Evolutionary conservation across 2,113 vertebrate species (phyloP), one percentile per base, ranked within the genome.

Genomic region (Syngnathus floridae): DNA sequence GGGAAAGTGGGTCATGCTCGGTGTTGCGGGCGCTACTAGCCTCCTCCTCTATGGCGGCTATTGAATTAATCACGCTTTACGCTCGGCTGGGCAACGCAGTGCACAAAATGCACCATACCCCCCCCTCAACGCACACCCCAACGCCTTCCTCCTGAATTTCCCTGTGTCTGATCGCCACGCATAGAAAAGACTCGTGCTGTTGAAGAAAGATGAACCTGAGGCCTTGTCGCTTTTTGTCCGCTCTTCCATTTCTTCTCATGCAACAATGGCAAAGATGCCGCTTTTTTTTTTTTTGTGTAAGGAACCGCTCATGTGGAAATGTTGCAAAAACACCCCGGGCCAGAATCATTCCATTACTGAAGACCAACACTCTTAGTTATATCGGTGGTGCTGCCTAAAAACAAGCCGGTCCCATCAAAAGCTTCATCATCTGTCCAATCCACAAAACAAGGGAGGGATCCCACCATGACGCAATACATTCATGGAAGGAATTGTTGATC

Each of bases 31-130:
- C 64, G 91, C 93, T 92, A 84, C 88, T 84, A 90, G 92, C 93
- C 91, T 88, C 84, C 86, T 92, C 91, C 90, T 92, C 92, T 92
- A 91, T 91, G 92, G 90, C 89, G 81, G 82, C 91, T 91, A 90
- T 94, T 97, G 93, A 91, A 95, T 97, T 96, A 95, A 93, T 91
- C 91, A 91, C 89, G 92, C 93, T 94, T 95, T 92, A 95, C 63
- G 93, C 93, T 92, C 86, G 86, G 77, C 81, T 71, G 86, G 79
- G 81, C 85, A 90, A 84, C 83, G 3, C 88, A 76, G 80, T 74
- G 88, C 89, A 90, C 89, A 88, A 91, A 90, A 81, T 85, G 86
- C 84, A 75, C 52, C 56, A 72, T 71, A 65, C 79, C 14, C 17
- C 41, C 69, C 26, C n/a, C 8, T 5, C 70, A 21, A 21, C 6